Conservation (phyloP, 2,888 invertebrate genomes). For the Callimorpha dominula region DNA sequence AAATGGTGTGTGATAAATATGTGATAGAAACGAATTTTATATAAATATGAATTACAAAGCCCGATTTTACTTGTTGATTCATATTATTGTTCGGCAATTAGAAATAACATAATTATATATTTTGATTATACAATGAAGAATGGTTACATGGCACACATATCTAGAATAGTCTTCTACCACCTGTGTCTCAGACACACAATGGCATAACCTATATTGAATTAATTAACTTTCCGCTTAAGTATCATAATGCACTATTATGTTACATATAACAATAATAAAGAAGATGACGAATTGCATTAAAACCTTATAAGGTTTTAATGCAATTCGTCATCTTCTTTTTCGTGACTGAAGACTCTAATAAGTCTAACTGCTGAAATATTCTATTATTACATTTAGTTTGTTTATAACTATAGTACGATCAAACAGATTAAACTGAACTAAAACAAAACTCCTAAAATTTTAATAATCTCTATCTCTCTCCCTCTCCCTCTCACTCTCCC, state of each 20-base stretch:
- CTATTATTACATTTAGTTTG: neutral
- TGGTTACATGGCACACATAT: neutral
- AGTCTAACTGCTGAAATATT: neutral
- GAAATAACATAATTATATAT: too few species aligned
- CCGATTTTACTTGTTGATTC: too few species aligned
- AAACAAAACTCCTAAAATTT: too few species aligned
- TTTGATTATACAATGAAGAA: too few species aligned
- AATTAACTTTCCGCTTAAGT: neutral
- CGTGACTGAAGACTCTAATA: neutral
- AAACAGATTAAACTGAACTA: too few species aligned
- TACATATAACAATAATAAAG: neutral
- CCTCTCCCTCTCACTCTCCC: too few species aligned
- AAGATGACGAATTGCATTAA: neutral
- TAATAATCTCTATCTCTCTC: too few species aligned
- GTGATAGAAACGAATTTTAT: too few species aligned
- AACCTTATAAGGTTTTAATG: neutral
- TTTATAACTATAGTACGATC: neutral
- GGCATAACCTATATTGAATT: neutral
- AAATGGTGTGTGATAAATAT: too few species aligned
- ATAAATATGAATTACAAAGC: too few species aligned
- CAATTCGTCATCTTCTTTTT: neutral
- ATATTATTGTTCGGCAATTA: too few species aligned
- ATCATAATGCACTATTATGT: neutral
- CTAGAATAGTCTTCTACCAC: neutral
- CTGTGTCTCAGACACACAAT: neutral